Base-by-base conservation (phyloP, 2,797 vertebrate genomes). In the Nyctalus aviator region DNA sequence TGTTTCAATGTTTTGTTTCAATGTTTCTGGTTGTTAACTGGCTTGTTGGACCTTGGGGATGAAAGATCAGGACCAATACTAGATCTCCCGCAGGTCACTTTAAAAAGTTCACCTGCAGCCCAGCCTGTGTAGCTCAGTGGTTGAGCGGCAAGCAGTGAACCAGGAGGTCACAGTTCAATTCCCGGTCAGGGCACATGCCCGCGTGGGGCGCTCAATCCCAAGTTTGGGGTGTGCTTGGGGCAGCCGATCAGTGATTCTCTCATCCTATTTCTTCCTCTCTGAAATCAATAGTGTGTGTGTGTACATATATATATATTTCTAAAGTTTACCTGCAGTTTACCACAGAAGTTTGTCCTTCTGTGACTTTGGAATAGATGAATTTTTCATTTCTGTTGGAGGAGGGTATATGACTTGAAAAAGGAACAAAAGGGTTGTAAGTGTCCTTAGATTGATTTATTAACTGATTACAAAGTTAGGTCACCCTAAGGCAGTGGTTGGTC, bases 361-460 rank as follows among this genome's bases (percentile, higher is more conserved):
- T 97, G 96, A 94, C 84, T 96, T 95, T 95, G 92, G 95, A 86
- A 89, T 86, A 77, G 35, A 88, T 93, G 90, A 20, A 73, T 94
- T 94, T 94, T 92, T 62, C 57, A 32, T 82, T 91, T 91, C 59
- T 91, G 0, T 90, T 95, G 57, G 81, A 85, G 37, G 50, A 81
- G 15, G 23, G 5, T 76, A 7, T 92, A n/a, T 92, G 81, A 44
- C 50, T 94, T 90, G 78, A 69, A 95, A 90, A 94, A 96, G 73
- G 78, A 95, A 78, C 48, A 62, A 69, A 88, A 92, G 57, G 27
- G 46, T 93, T 82, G 75, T 44, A 82, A 64, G 13, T 81, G 93
- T 96, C 73, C 77, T 94, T 92, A 44, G 84, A 30, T 94, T 83
- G 53, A 30, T 95, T 92, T 85, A 71, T 89, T 85, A 91, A 23